phyloP scores from a whole-genome alignment of 2,113 vertebrate genomes.

The Hydrolagus affinis region DNA sequence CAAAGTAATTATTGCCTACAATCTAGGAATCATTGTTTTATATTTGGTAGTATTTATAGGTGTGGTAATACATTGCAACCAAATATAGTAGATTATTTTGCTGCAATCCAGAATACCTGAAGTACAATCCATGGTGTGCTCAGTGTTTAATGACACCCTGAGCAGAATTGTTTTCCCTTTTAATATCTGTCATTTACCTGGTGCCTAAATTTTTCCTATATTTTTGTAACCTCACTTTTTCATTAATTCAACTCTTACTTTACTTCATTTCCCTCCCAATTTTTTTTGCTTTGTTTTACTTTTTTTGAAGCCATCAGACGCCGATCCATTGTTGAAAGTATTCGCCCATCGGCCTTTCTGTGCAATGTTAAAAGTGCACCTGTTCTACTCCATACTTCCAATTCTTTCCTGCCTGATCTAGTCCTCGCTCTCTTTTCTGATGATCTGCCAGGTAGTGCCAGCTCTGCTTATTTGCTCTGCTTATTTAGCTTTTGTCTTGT shows the following conservation, averaged over 20 bases:
- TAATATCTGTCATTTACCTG: constrained; percentile 51
- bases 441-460: constrained; percentile 98
- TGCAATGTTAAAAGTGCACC: constrained; percentile 99
- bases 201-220: constrained; percentile 66
- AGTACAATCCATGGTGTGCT: background rate
- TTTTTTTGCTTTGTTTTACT: constrained; percentile 66
- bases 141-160: background rate
- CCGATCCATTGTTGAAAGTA: constrained; percentile 99
- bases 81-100: background rate
- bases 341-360: constrained; percentile 99
- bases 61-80: background rate
- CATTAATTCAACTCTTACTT: constrained; percentile 69
- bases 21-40: background rate
- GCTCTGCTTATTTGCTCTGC: constrained; percentile 68
- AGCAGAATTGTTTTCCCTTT: constrained; percentile 14
- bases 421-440: constrained; percentile 97
- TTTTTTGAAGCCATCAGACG: constrained; percentile 93
- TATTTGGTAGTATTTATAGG: too few relatives aligned
- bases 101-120: background rate
- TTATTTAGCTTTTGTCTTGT: constrained; percentile 24
- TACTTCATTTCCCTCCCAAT: constrained; percentile 50
- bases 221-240: constrained; percentile 69
- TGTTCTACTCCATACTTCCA: constrained; percentile 92
- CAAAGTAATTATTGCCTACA: background rate
- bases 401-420: constrained; percentile 97